Evolutionary conservation across 2,797 vertebrate genomes (phyloP), one percentile per base, ranked within the genome.

Genomic region (Gallinago solitaria): DNA sequence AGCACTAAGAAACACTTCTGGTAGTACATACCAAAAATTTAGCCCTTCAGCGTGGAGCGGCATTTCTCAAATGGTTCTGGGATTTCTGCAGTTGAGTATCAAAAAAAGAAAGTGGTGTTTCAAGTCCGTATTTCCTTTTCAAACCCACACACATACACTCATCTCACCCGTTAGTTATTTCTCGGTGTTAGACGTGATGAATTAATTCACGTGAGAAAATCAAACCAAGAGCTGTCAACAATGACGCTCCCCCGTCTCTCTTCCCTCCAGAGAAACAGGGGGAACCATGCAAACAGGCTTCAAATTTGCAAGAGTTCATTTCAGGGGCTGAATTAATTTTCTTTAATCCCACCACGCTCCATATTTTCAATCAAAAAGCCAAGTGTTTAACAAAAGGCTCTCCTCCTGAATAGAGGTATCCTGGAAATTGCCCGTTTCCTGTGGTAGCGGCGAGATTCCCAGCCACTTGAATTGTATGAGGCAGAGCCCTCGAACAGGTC

Each of bases 341-440:
- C 77, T 88, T 90, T 88, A 83, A 84, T 94, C 74, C 70, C 33
- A 70, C 41, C 43, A 27, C 43, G 48, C 45, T 91, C 56, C 69
- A 60, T 87, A 90, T 93, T 87, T 96, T 91, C 64, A 56, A 77
- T 84, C 89, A 90, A 77, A 94, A 93, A 94, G 68, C 60, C 48
- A 91, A 93, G 86, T 19, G 30, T 79, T 89, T 84, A 88, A 93
- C 83, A 94, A 94, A 95, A 95, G 53, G 32, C 47, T 91, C 37
- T 93, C 33, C 41, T 87, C 56, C 51, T 88, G 63, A 88, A 87
- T 43, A 91, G 80, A 82, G 35, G 35, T 77, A 45, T 82, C 81
- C 64, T 97, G 90, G 83, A 95, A 93, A 88, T 92, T 64, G 56
- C 83, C 77, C 23, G 1, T 87, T 97, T 95, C 91, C 90, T 91